phyloP scores from a whole-genome alignment of 1,140 invertebrate genomes.

The Tigriopus japonicus region DNA sequence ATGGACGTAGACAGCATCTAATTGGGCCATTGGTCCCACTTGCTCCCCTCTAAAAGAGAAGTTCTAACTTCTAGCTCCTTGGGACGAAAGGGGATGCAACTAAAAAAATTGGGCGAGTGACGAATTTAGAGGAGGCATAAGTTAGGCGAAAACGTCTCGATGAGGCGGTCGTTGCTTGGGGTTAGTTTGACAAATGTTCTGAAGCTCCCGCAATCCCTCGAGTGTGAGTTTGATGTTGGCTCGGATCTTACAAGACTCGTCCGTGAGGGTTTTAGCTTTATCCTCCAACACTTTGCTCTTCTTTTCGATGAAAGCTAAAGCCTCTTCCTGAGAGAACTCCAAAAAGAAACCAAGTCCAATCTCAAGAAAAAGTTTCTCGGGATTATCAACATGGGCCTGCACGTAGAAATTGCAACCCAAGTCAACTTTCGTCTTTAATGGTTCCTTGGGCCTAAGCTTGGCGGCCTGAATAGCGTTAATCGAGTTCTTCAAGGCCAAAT shows the following conservation, averaged over 20 bases:
- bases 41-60: too few species aligned
- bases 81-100: too few species aligned
- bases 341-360: conserved; percentile 52
- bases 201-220: conserved; percentile 39
- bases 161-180: not conserved
- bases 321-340: conserved; percentile 49
- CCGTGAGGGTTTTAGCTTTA: conserved; percentile 38
- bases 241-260: conserved; percentile 45
- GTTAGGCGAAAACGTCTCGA: not conserved
- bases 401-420: conserved; percentile 54
- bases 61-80: too few species aligned
- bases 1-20: too few species aligned
- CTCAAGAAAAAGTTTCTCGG: conserved; percentile 45
- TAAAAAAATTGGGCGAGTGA: too few species aligned
- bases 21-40: too few species aligned
- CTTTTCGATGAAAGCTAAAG: conserved; percentile 44
- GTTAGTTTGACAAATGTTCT: conserved; percentile 20
- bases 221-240: conserved; percentile 59
- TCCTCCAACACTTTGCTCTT: conserved; percentile 41
- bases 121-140: too few species aligned
- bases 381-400: conserved; percentile 43
- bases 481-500: conserved; percentile 4
- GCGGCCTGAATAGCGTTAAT: conserved; percentile 3
- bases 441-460: not conserved
- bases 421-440: conserved; percentile 55